phyloP scores from a whole-genome alignment of 2,113 vertebrate species.

The Amphiprion percula region DNA sequence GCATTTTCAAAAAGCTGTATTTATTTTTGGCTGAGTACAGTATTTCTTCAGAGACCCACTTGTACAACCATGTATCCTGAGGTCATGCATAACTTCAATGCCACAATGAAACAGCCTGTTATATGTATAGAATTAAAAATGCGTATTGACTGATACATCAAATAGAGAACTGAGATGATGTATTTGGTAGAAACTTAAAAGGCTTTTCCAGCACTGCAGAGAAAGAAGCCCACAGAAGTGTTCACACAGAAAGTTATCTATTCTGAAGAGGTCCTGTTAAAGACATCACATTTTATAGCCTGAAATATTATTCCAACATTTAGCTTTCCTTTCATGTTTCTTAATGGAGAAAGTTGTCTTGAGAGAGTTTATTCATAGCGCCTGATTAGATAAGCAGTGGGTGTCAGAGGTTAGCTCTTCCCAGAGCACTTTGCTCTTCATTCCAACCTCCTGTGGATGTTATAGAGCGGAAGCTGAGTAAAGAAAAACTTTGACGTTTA shows the following conservation, averaged over 20 bases:
- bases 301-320: conserved; percentile 45
- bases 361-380: conserved; percentile 10
- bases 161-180: conserved; percentile 16
- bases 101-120: conserved; percentile 12
- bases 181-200: conserved; percentile 35
- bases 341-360: conserved; percentile 34
- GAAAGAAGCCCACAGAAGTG: conserved; percentile 32
- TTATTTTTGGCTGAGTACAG: too few species aligned
- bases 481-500: conserved; percentile 8
- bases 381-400: conserved; percentile 49
- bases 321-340: conserved; percentile 46
- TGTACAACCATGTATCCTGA: conserved; percentile 16
- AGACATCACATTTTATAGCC: conserved; percentile 39
- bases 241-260: conserved; percentile 42
- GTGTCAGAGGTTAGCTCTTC: conserved; percentile 62
- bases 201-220: conserved; percentile 28
- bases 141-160: conserved; percentile 34
- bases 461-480: conserved; percentile 20
- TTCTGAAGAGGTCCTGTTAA: conserved; percentile 14
- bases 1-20: not conserved
- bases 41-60: not conserved
- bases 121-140: conserved; percentile 14
- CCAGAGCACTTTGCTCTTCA: conserved; percentile 18
- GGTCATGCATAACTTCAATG: conserved; percentile 4
- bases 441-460: conserved; percentile 28